Evolutionary conservation across 2,797 vertebrate species (phyloP).

Genomic region (Protonibea diacanthus): DNA sequence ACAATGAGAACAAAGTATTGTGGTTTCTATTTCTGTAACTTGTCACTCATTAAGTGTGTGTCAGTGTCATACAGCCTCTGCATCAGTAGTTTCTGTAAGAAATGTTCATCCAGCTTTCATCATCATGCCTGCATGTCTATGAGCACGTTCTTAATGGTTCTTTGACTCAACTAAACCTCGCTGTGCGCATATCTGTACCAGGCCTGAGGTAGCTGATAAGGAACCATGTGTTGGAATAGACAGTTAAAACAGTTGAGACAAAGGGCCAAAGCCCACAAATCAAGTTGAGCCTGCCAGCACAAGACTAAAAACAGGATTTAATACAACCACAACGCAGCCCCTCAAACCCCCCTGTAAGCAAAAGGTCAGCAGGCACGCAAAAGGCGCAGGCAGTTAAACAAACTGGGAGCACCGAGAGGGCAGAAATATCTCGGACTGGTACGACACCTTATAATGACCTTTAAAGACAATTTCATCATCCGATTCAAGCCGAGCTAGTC

Average conservation of each 20-base stretch:
- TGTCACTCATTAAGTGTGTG: not conserved
- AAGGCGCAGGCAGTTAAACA: constrained; percentile 48
- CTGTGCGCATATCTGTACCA: constrained; percentile 54
- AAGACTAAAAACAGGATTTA: constrained; percentile 47
- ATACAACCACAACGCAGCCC: constrained; percentile 33
- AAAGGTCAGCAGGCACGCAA: constrained; percentile 60
- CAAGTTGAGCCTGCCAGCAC: constrained; percentile 24
- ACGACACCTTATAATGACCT: constrained; percentile 26
- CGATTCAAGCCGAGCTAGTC: not conserved
- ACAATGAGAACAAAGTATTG: not conserved
- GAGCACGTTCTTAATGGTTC: constrained; percentile 36
- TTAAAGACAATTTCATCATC: constrained; percentile 24
- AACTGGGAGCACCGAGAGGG: constrained; percentile 23
- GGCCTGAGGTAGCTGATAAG: constrained; percentile 65
- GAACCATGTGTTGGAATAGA: constrained; percentile 44
- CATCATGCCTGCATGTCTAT: constrained; percentile 20
- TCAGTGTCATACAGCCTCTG: not conserved
- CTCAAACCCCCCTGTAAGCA: constrained; percentile 19
- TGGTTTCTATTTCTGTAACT: constrained; percentile 1
- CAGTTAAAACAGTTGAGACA: constrained; percentile 46
- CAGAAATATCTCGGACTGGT: constrained; percentile 30
- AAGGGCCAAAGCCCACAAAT: constrained; percentile 51
- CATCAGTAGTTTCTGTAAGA: not conserved
- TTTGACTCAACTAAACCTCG: constrained; percentile 44
- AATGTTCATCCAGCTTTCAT: constrained; percentile 8